phyloP scores from a whole-genome alignment of 2,888 invertebrate genomes.

The Steinernema scapterisci region DNA sequence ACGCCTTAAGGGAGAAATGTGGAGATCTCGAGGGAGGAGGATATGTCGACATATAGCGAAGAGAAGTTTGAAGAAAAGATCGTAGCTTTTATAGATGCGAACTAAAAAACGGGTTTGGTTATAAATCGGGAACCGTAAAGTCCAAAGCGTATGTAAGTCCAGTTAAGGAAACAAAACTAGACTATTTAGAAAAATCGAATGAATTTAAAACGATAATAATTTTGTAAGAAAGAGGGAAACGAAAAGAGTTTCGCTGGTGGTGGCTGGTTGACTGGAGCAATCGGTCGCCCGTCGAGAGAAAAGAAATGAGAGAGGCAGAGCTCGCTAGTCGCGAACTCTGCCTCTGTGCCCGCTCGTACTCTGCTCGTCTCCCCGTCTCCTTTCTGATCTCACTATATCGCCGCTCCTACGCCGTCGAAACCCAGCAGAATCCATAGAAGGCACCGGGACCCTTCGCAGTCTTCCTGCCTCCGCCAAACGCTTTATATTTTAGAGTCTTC shows the following conservation, averaged over 20 bases:
- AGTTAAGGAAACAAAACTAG: too few species aligned
- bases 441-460: neutral
- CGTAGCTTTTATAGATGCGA: too few species aligned
- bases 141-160: too few species aligned
- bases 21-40: too few species aligned
- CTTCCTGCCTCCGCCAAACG: neutral
- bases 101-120: too few species aligned
- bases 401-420: neutral
- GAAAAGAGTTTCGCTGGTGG: slow-evolving; percentile 21
- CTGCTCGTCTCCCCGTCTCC: neutral
- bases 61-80: too few species aligned
- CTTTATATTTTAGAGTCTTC: neutral
- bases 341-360: neutral
- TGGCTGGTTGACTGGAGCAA: slow-evolving; percentile 28
- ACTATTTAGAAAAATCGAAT: neutral
- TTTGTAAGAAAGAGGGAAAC: slow-evolving; percentile 22
- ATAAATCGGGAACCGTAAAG: too few species aligned
- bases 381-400: neutral
- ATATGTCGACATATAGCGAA: too few species aligned
- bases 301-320: slow-evolving; percentile 33
- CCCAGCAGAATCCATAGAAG: neutral
- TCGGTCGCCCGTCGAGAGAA: slow-evolving; percentile 28
- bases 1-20: too few species aligned
- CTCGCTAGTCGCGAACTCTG: slow-evolving; percentile 29
- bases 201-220: neutral